Evolutionary conservation across 2,113 vertebrate genomes (phyloP).

Genomic region (Tursiops truncatus): DNA sequence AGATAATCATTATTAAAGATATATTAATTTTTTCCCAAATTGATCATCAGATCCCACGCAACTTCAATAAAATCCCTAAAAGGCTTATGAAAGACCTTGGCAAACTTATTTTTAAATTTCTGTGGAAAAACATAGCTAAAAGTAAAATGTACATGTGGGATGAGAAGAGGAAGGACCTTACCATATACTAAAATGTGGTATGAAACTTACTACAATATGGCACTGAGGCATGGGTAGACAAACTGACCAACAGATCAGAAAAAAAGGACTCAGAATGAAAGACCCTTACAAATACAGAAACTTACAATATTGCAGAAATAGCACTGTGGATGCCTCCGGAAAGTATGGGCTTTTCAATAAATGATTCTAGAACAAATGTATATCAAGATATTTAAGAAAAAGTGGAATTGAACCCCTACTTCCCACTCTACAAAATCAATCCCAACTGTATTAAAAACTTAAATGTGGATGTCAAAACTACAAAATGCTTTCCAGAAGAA

Average conservation of each 20-base stretch:
- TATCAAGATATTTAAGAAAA: neutral
- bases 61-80: neutral
- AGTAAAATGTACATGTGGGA: neutral
- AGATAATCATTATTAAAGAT: conserved; percentile 11
- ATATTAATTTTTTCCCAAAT: neutral
- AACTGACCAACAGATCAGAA: neutral
- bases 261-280: neutral
- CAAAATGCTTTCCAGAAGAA: conserved; percentile 5
- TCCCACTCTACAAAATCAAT: neutral
- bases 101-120: neutral
- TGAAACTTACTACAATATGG: neutral
- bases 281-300: neutral
- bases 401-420: neutral
- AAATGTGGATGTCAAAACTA: neutral
- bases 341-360: neutral
- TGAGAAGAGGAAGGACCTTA: neutral
- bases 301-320: neutral
- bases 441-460: neutral
- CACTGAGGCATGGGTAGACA: neutral
- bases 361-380: neutral
- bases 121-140: neutral
- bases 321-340: neutral
- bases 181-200: neutral
- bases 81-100: neutral
- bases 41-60: neutral